Percentiles rank a stretch among this genome's conserved stretches.
These are phyloP conservation scores for Halcyon leucocephala DNA, from an alignment of 2,797 vertebrate genomes.

Conservation along the genomic window DNA sequence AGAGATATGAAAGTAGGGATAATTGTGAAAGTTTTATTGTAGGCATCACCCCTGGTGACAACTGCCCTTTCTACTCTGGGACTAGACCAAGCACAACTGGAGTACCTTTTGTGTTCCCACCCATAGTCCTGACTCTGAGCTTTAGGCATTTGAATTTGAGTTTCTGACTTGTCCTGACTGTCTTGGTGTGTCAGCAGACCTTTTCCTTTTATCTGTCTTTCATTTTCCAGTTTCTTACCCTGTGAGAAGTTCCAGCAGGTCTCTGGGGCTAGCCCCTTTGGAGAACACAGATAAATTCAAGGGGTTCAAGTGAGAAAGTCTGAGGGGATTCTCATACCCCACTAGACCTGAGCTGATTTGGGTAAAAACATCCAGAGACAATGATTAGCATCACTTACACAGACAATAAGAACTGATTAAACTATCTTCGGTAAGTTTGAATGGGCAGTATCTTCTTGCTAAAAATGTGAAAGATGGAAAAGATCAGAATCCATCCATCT, in stretches of 20 bases:
- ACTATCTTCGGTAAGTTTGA: neutral
- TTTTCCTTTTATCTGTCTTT: neutral
- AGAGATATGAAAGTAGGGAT: neutral
- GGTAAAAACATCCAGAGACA: neutral
- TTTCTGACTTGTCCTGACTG: neutral
- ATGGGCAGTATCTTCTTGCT: neutral
- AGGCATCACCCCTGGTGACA: neutral
- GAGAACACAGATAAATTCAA: neutral
- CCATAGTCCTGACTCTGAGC: neutral
- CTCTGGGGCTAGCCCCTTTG: neutral
- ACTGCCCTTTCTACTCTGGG: neutral
- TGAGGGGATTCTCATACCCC: neutral
- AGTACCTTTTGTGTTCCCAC: neutral
- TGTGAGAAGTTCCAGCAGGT: neutral
- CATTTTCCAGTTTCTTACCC: neutral
- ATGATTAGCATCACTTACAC: neutral
- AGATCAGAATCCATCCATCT: neutral
- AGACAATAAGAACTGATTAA: neutral
- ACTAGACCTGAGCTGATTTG: neutral
- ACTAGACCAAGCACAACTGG: neutral
- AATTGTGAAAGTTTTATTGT: neutral
- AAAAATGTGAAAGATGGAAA: neutral
- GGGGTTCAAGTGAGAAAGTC: neutral
- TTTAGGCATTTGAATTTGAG: neutral
- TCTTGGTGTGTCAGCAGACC: rapidly evolving